Percentiles rank a stretch among this genome's conserved stretches.
Conservation (phyloP, 2,888 invertebrate genomes). For the Andricus quercusramuli region DNA sequence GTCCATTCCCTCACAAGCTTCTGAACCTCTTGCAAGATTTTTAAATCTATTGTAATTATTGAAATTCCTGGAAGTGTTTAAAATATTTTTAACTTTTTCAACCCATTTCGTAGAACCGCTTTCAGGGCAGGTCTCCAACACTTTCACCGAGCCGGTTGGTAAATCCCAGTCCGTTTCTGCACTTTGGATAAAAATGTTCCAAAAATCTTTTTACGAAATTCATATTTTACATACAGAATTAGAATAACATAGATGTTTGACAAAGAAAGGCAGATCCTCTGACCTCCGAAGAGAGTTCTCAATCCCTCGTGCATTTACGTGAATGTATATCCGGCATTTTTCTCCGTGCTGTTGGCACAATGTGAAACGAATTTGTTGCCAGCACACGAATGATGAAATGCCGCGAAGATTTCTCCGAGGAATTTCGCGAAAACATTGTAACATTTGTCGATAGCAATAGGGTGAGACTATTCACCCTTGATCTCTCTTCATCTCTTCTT, state of each 20-base stretch:
- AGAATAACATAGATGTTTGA: not conserved
- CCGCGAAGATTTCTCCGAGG: slow-evolving; percentile 77
- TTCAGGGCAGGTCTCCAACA: too few species aligned
- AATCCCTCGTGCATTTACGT: slow-evolving; percentile 57
- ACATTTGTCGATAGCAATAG: slow-evolving; percentile 61
- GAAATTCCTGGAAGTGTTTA: too few species aligned
- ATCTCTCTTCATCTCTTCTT: slow-evolving; percentile 54
- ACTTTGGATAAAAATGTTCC: too few species aligned
- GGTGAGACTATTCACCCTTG: slow-evolving; percentile 46
- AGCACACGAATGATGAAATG: slow-evolving; percentile 70
- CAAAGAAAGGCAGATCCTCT: not conserved
- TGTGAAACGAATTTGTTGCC: slow-evolving; percentile 61
- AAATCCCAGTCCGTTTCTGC: too few species aligned
- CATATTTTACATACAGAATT: not conserved
- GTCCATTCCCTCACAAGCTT: too few species aligned
- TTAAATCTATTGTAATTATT: too few species aligned
- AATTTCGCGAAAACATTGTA: slow-evolving; percentile 64
- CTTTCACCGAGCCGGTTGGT: too few species aligned
- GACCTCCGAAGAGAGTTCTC: slow-evolving; percentile 49
- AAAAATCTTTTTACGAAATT: too few species aligned
- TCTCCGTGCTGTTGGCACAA: slow-evolving; percentile 59
- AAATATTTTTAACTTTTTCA: too few species aligned
- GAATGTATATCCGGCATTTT: slow-evolving; percentile 66
- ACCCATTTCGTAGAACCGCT: too few species aligned
- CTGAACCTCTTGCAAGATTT: too few species aligned